A percentile compares a stretch with the other conserved stretches of the same genome.
These are phyloP conservation scores for Drosophila sturtevanti DNA, from an alignment of 1,140 invertebrate species.

Conservation along the genomic window DNA sequence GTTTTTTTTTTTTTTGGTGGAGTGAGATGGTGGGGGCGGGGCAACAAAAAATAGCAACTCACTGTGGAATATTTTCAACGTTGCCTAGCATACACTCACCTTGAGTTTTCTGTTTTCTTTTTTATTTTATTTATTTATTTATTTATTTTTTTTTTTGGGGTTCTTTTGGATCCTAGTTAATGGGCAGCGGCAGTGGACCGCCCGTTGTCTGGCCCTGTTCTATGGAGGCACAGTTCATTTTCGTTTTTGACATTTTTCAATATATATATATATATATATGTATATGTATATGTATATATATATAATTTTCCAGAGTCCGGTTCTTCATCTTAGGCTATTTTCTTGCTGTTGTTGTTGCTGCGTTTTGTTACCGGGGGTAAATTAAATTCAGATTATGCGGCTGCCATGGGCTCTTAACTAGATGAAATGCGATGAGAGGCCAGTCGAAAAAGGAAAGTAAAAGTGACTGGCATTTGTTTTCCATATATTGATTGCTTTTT, in stretches of 20 bases:
- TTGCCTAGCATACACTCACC: slow-evolving; percentile 36
- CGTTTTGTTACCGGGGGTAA: slow-evolving; percentile 48
- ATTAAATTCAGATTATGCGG: slow-evolving; percentile 71
- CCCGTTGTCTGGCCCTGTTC: slow-evolving; percentile 26
- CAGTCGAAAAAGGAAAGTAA: slow-evolving; percentile 23
- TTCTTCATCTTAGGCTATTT: slow-evolving; percentile 7
- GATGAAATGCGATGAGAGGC: slow-evolving; percentile 47
- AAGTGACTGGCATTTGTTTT: slow-evolving; percentile 77
- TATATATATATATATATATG: slow-evolving; percentile 42
- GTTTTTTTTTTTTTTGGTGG: background rate
- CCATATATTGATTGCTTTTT: slow-evolving; percentile 79
- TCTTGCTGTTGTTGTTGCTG: slow-evolving; percentile 13
- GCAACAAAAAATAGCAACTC: slow-evolving; percentile 70
- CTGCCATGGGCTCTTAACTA: slow-evolving; percentile 62
- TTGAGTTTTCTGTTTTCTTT: slow-evolving; percentile 40
- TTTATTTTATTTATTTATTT: no score
- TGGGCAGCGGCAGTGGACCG: slow-evolving; percentile 40
- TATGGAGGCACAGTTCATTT: slow-evolving; percentile 51
- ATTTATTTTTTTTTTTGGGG: slow-evolving; percentile 21
- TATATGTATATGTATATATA: background rate
- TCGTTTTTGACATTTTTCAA: slow-evolving; percentile 75
- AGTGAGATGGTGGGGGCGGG: background rate
- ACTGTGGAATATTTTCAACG: slow-evolving; percentile 54
- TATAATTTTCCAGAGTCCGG: slow-evolving; percentile 23
- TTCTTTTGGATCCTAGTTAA: slow-evolving; percentile 49